Base-by-base conservation (phyloP, 1,140 invertebrate species). In the Rhopalosiphum maidis region DNA sequence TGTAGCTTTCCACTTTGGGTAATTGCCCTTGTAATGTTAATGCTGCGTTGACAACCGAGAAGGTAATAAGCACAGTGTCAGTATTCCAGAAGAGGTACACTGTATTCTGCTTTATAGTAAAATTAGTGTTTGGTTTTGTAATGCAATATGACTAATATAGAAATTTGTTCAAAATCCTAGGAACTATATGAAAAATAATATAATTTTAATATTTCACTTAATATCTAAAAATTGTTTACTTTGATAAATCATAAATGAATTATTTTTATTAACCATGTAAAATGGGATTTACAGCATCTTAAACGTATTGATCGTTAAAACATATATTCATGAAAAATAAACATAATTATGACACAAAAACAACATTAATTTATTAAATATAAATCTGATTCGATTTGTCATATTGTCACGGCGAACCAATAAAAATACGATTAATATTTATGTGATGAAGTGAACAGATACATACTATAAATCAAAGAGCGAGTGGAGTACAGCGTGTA, bases 11-110 rank as follows among this genome's bases (percentile, higher is more conserved):
- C 85, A 87, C 23, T 87, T 87, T n/a, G 25, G 25, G 11, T 87
- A 87, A 87, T 87, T 48, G 85, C 25, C 85, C 41, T 25, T 46
- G 83, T 86, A 46, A 43, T 43, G 41, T 86, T 37, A 86, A 86
- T 46, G 23, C 41, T 46, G 43, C n/a, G 25, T n/a, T 77, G 60
- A 25, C 85, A 48, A 87, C 43, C 21, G 2, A n/a, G 23, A 46
- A 43, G 23, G 85, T 21, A 87, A n/a, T 87, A 87, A 43, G 23
- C 83, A 15, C 83, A n/a, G 60, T 77, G n/a, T 35, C 60, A 77
- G 60, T 77, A 77, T 77, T 18, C n/a, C 15, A 35, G 30, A 77
- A 77, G 60, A 77, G 30, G 30, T n/a, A 77, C 60, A 77, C 15
- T 6, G n/a, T n/a, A 77, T 77, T 77, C 60, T 77, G 60, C 60